These are phyloP conservation scores for Habrosyne pyritoides DNA, from an alignment of 2,888 invertebrate species.

Conservation along the genomic window DNA sequence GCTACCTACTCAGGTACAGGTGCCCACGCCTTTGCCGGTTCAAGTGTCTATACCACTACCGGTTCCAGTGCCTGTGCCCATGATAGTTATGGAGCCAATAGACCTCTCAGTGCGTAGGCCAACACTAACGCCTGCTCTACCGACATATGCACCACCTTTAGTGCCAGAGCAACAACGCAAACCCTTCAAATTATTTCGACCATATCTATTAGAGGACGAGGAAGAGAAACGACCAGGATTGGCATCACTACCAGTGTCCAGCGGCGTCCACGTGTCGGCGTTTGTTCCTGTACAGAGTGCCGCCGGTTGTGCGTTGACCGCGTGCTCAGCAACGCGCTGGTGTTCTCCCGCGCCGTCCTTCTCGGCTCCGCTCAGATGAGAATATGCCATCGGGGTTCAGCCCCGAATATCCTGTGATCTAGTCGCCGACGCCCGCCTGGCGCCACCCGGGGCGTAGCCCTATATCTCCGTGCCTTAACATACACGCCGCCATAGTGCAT, in stretches of 20 bases:
- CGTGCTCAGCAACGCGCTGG: slow-evolving; percentile 82
- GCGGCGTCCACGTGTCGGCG: slow-evolving; percentile 71
- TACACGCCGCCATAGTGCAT: slow-evolving; percentile 82
- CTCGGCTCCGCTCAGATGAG: slow-evolving; percentile 77
- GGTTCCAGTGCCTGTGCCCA: slow-evolving; percentile 47
- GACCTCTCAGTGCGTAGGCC: slow-evolving; percentile 66
- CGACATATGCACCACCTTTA: slow-evolving; percentile 49
- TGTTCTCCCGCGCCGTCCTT: slow-evolving; percentile 87
- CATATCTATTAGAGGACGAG: slow-evolving; percentile 87
- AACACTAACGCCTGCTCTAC: slow-evolving; percentile 65
- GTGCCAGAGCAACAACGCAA: slow-evolving; percentile 73
- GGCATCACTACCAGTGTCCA: slow-evolving; percentile 65
- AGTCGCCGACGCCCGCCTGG: slow-evolving; percentile 79
- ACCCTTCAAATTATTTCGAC: slow-evolving; percentile 90
- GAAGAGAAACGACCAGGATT: slow-evolving; percentile 70
- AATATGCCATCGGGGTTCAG: slow-evolving; percentile 63
- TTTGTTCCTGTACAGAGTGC: slow-evolving; percentile 78
- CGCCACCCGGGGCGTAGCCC: slow-evolving; percentile 81
- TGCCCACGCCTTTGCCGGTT: slow-evolving; percentile 34
- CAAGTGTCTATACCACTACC: slow-evolving; percentile 45
- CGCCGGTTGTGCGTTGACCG: slow-evolving; percentile 65
- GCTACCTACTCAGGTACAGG: slow-evolving; percentile 50
- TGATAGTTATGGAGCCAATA: slow-evolving; percentile 61
- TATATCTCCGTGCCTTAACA: slow-evolving; percentile 77
- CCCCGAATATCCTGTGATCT: slow-evolving; percentile 78